Evolutionary conservation across 2,113 vertebrate species (phyloP).

Genomic region (Pygoscelis adeliae): DNA sequence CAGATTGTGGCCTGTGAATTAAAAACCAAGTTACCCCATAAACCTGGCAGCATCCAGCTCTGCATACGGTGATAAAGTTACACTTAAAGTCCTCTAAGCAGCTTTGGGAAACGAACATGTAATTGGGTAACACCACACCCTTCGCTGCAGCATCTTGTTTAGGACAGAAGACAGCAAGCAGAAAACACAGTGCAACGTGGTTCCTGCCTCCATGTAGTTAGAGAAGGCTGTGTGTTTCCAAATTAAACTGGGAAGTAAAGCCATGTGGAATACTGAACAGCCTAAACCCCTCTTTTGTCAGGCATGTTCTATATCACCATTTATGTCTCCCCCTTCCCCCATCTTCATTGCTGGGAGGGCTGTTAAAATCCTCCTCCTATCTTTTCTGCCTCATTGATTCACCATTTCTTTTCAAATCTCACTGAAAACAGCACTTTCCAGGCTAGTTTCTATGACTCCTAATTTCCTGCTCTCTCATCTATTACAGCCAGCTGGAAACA

Average conservation of each 20-base stretch:
- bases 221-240: background rate
- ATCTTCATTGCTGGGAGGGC: background rate
- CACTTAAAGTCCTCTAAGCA: background rate
- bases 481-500: background rate
- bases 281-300: background rate
- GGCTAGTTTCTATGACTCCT: background rate
- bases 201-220: background rate
- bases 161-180: background rate
- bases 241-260: background rate
- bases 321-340: background rate
- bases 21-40: background rate
- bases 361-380: background rate
- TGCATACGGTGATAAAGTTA: accelerated
- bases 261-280: accelerated
- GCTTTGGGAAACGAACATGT: background rate
- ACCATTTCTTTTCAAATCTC: background rate
- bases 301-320: background rate
- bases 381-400: background rate
- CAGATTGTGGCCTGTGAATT: accelerated
- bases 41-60: background rate
- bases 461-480: background rate
- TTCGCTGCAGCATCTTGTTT: background rate
- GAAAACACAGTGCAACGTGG: accelerated
- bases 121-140: background rate
- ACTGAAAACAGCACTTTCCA: background rate